phyloP scores from a whole-genome alignment of 2,113 vertebrate species.

The Pavo muticus region DNA sequence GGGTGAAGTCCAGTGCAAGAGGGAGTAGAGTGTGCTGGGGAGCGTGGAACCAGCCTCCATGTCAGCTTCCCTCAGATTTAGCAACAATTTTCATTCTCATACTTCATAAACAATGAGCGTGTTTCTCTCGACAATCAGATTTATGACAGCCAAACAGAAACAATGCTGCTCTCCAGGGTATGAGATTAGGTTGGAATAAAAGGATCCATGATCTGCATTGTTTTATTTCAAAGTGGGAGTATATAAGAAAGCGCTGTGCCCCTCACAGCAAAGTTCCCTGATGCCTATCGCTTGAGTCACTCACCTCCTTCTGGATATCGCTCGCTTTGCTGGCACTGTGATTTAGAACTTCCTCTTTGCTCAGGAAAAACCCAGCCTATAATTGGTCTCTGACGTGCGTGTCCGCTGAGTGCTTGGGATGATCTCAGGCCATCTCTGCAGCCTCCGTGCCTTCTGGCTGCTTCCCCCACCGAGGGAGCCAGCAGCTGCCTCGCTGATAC shows the following conservation, averaged over 20 bases:
- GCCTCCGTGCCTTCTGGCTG: background rate
- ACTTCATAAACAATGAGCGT: constrained; percentile 31
- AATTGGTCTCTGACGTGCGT: background rate
- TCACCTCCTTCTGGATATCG: background rate
- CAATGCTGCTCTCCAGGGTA: constrained; percentile 39
- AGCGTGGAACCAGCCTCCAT: background rate
- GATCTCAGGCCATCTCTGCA: constrained; percentile 6
- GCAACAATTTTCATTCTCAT: constrained; percentile 52
- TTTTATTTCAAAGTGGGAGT: constrained; percentile 14
- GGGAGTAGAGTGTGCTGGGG: background rate
- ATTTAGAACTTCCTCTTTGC: constrained; percentile 65
- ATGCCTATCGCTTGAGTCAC: constrained; percentile 40
- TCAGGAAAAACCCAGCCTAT: constrained; percentile 35
- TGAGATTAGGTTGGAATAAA: constrained; percentile 52
- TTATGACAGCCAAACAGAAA: constrained; percentile 59
- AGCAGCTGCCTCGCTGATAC: background rate
- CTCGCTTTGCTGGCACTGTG: background rate
- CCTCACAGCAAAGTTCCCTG: background rate
- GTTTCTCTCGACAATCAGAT: constrained; percentile 54
- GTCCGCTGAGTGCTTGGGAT: background rate
- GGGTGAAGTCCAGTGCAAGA: constrained; percentile 22
- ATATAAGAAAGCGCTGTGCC: background rate
- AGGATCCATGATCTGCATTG: constrained; percentile 26
- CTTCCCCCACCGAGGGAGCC: background rate
- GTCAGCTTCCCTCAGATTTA: constrained; percentile 48